phyloP scores from a whole-genome alignment of 2,888 invertebrate species.

The Brachynemurus nebulosus region DNA sequence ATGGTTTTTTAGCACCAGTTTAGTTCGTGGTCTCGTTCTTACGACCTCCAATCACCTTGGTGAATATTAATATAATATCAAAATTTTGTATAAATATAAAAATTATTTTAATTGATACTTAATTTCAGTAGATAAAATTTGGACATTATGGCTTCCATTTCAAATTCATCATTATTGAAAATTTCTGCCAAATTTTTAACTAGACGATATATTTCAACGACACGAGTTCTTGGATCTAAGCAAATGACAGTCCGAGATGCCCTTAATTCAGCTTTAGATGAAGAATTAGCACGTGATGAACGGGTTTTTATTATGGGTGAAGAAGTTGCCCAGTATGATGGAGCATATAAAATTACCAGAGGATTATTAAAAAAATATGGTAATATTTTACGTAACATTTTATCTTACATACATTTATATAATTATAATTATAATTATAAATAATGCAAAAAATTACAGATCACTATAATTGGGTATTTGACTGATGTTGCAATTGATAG shows the following conservation, averaged over 20 bases:
- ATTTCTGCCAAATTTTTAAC: conserved; percentile 27
- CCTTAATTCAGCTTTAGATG: conserved; percentile 88
- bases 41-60: conserved; percentile 9
- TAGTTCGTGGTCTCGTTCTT: background rate
- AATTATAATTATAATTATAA: too few relatives aligned
- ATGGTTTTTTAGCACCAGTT: too few relatives aligned
- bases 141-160: conserved; percentile 7
- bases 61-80: conserved; percentile 1
- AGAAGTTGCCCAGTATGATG: conserved; percentile 98
- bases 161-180: conserved; percentile 24
- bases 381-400: too few relatives aligned
- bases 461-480: too few relatives aligned
- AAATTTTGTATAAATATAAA: too few relatives aligned
- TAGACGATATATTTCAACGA: conserved; percentile 38
- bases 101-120: too few relatives aligned
- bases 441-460: too few relatives aligned
- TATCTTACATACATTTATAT: too few relatives aligned
- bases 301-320: conserved; percentile 85
- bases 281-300: conserved; percentile 91
- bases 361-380: conserved; percentile 98
- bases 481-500: too few relatives aligned
- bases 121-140: background rate
- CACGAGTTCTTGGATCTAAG: conserved; percentile 33
- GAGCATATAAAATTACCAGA: conserved; percentile 88
- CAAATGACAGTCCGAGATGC: conserved; percentile 94